Base-by-base conservation (phyloP, 2,113 vertebrate genomes). In the Phycodurus eques region DNA sequence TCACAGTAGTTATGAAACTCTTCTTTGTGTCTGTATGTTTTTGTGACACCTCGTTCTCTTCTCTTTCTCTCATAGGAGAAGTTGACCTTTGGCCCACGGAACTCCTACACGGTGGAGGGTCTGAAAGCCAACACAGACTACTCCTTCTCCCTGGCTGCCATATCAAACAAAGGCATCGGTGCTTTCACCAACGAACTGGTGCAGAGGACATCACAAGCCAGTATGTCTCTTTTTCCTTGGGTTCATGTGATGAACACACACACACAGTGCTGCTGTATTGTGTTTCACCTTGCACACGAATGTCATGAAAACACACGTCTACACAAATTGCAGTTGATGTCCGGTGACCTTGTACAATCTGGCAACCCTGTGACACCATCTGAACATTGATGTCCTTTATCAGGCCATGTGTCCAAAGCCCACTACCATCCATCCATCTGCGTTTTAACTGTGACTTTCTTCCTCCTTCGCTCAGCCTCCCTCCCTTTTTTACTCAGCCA, bases 91-190 rank as follows among this genome's bases (percentile, higher is more conserved):
- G 95, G 94, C 68, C 96, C 96, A 0, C 91, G 94, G 3, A 95
- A 93, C 0, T 93, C 93, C 0, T 97, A 95, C 77, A 92, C 92
- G 1, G 93, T 98, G 76, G 95, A 96, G 71, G 94, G 94, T 78
- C 94, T 99, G 80, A 96, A 96, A 72, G 96, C 98, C 47, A 96
- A 99, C 92, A 99, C 96, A 0, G 96, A 98, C 77, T 99, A 99
- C 87, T 93, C 93, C 88, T 98, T 99, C 92, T 95, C 95, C 57
- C 93, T 99, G 91, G 96, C 98, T 0, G 98, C 96, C 70, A 94
- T 95, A 88, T 99, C 98, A 1, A 93, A 87, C 49, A 95, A 96
- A 89, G 98, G 97, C 90, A 94, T 99, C 78, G 98, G 98, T 19
- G 96, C 96, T 65, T 97, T 95, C 93, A 98, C 96, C 87, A 94